A percentile compares a stretch with the other conserved stretches of the same genome.
phyloP scores from a whole-genome alignment of 2,797 vertebrate species.

The Arctocebus calabarensis region DNA sequence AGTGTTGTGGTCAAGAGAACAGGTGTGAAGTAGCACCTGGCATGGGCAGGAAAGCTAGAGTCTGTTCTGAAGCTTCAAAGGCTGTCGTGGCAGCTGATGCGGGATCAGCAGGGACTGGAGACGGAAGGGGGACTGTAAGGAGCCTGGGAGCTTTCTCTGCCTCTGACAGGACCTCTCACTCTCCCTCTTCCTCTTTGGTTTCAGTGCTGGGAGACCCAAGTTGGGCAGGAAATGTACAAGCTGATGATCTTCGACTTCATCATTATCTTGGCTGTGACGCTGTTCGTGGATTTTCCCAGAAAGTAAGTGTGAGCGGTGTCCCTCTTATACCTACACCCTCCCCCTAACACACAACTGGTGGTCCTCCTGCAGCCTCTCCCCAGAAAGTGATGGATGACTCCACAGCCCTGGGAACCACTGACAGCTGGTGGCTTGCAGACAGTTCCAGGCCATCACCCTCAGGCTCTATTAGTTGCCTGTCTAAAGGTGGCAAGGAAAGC shows the following conservation, averaged over 20 bases:
- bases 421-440: not conserved
- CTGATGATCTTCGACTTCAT: constrained; percentile 98
- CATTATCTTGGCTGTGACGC: constrained; percentile 91
- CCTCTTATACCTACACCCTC: rapidly evolving
- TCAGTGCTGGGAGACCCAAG: constrained; percentile 98
- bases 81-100: rapidly evolving
- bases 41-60: not conserved
- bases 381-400: not conserved
- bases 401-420: not conserved
- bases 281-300: constrained; percentile 96
- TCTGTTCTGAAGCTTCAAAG: not conserved
- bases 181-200: constrained; percentile 66
- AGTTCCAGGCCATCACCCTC: not conserved
- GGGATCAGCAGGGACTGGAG: not conserved
- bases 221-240: constrained; percentile 99
- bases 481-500: not conserved
- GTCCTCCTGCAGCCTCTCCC: not conserved
- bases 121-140: not conserved
- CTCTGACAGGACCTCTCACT: not conserved
- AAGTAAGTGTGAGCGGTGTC: constrained; percentile 90
- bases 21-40: not conserved
- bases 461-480: not conserved
- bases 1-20: not conserved
- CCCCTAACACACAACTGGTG: not conserved
- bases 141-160: not conserved